These are phyloP conservation scores for Saccostrea glomerata DNA, from an alignment of 1,140 invertebrate genomes.

Conservation along the genomic window DNA sequence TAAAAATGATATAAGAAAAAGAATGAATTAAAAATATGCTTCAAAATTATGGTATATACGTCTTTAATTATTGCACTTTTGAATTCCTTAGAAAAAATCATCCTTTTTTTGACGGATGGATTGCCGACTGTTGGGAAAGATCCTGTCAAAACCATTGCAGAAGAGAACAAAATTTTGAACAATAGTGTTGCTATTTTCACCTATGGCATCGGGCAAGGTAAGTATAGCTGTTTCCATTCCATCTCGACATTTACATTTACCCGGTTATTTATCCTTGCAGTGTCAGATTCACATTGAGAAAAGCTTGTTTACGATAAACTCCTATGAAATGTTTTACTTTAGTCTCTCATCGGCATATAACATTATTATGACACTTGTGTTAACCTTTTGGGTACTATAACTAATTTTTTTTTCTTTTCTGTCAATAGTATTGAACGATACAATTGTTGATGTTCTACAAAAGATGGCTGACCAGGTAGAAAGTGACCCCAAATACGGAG, in stretches of 20 bases:
- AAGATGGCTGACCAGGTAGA: neutral
- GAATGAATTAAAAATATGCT: too few relatives aligned
- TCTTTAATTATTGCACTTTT: neutral
- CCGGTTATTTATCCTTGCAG: too few relatives aligned
- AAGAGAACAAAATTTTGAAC: conserved; percentile 25
- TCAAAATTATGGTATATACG: too few relatives aligned
- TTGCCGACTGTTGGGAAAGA: conserved; percentile 33
- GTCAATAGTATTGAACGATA: neutral
- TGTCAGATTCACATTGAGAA: too few relatives aligned
- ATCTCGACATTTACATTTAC: too few relatives aligned
- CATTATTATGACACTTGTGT: too few relatives aligned
- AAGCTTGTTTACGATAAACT: too few relatives aligned
- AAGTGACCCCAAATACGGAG: neutral
- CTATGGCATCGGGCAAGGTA: conserved; percentile 41
- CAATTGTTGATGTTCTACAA: neutral
- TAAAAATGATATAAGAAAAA: too few relatives aligned
- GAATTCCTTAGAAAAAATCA: conserved; percentile 31
- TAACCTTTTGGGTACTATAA: too few relatives aligned
- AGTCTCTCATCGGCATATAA: too few relatives aligned
- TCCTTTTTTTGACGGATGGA: conserved; percentile 49
- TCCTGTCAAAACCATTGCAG: conserved; percentile 33
- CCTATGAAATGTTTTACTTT: too few relatives aligned
- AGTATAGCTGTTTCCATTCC: neutral
- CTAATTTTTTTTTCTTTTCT: neutral
- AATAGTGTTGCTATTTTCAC: conserved; percentile 42